Evolutionary conservation across 2,888 invertebrate species (phyloP).

Genomic region (Sylvicola fuscatus): DNA sequence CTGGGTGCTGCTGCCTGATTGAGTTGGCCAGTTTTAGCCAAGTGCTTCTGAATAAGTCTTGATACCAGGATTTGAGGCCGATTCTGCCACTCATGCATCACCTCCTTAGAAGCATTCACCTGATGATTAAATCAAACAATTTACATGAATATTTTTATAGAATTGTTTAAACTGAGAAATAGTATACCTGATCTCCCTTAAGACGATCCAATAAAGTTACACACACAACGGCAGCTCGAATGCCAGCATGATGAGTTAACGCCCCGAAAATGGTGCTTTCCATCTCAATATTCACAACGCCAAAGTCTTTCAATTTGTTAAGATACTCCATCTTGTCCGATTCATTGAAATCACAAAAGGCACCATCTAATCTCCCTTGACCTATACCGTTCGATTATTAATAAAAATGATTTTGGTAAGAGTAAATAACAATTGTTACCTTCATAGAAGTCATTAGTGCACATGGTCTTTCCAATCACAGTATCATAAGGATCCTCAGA

Average conservation of each 20-base stretch:
- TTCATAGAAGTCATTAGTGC: conserved; percentile 96
- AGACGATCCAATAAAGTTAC: conserved; percentile 82
- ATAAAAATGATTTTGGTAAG: conserved; percentile 2
- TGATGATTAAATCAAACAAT: conserved; percentile 24
- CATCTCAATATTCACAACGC: conserved; percentile 94
- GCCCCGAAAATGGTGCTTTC: conserved; percentile 88
- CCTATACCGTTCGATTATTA: conserved; percentile 29
- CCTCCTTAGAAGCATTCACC: conserved; percentile 74
- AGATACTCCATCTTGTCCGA: conserved; percentile 82
- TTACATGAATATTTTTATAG: not conserved
- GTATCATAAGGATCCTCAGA: conserved; percentile 69
- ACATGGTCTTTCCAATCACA: conserved; percentile 81
- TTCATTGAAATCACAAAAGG: conserved; percentile 85
- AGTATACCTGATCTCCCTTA: conserved; percentile 77
- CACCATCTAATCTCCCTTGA: conserved; percentile 88
- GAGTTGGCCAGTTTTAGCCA: conserved; percentile 58
- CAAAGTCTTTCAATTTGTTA: conserved; percentile 46
- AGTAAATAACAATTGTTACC: conserved; percentile 28
- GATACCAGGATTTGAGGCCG: conserved; percentile 71
- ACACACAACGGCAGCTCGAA: conserved; percentile 84
- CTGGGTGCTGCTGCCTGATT: conserved; percentile 51
- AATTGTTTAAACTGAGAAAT: conserved; percentile 1
- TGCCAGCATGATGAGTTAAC: conserved; percentile 79
- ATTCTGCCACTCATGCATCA: conserved; percentile 75
- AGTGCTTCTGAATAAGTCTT: conserved; percentile 60